Base-by-base conservation (phyloP, 2,113 vertebrate species). In the Pandion haliaetus region DNA sequence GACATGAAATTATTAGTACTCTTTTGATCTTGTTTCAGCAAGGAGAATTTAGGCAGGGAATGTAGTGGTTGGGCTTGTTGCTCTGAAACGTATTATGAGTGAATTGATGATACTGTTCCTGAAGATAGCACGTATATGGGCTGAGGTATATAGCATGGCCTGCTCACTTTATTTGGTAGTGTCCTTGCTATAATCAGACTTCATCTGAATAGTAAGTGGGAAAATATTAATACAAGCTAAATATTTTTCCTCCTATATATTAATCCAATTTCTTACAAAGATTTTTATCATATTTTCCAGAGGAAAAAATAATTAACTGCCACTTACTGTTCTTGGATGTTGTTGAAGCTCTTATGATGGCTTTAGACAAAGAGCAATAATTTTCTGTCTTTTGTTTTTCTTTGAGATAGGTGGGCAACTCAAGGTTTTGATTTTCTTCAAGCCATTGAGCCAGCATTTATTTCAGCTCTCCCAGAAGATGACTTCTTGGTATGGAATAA, bases 391-490 rank as follows among this genome's bases (percentile, higher is more conserved):
- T 77, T 86, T 70, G 45, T 94, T 86, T 94, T 88, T 13, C 29
- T 40, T 96, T 85, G 88, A 86, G 54, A 71, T 94, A 99, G 99
- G 95, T 99, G 99, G 99, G 99, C 99, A 67, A 99, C 99, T 90
- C 99, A 99, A 98, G 99, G 99, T 63, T 99, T 99, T 98, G 99
- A 99, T 98, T 99, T 99, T 95, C 99, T 99, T 77, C 99, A 99
- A 97, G 99, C 99, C 34, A 99, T 99, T 38, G 99, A 99, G 88
- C 99, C 99, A 47, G 99, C 97, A 63, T 99, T 99, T 95, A 99
- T 99, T 97, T 99, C 99, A 69, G 99, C 99, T 54, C 98, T 99
- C 86, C 99, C 99, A 49, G 99, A 99, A 97, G 99, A 99, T 61
- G 99, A 99, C 96, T 99, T 99, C 97, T 97, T 99, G 99, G 99